Evolutionary conservation across 2,888 invertebrate species (phyloP), one percentile per base, ranked within the genome.

Genomic region (Scaptomyza caliginosa): DNA sequence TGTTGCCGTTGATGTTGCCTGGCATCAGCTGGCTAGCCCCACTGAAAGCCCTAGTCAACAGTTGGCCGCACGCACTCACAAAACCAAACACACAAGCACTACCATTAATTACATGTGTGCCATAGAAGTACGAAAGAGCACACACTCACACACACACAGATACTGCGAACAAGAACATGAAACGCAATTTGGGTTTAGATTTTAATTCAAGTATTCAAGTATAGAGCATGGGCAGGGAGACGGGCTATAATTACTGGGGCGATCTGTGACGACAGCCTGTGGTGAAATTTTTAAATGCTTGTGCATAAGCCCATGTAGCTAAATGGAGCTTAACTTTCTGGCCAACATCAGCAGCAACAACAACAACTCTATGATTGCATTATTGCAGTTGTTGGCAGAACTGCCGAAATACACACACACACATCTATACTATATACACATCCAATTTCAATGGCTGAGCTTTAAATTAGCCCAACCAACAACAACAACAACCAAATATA

Each of bases 81-180:
- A 34, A 40, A 38, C 8, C 32, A 28, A 34, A 30, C 43, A 36
- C 39, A 39, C 50, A 32, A 56, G 63, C 63, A 65, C 78, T 70
- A 32, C 42, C 60, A 66, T 68, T 82, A 78, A 85, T 85, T 85
- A 79, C 79, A 65, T 67, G 67, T 65, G 62, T 56, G 75, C 49
- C 56, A 49, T 23, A 39, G 49, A n/a, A n/a, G n/a, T n/a, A n/a
- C n/a, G n/a, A n/a, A n/a, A n/a, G n/a, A n/a, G n/a, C n/a, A 42
- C 48, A 4, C 13, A 13, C 13, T 2, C 28, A 32, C 2, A 32
- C 13, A 32, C 2, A 13, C 6, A 17, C 11, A 11, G 67, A 67
- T 67, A 70, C 65, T 68, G 81, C 54, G 56, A 32, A 34, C 34
- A 63, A 59, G 65, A 38, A 62, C 26, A 55, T 36, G 23, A 23